Base-by-base conservation (phyloP, 2,113 vertebrate genomes). In the Myotis yumanensis region DNA sequence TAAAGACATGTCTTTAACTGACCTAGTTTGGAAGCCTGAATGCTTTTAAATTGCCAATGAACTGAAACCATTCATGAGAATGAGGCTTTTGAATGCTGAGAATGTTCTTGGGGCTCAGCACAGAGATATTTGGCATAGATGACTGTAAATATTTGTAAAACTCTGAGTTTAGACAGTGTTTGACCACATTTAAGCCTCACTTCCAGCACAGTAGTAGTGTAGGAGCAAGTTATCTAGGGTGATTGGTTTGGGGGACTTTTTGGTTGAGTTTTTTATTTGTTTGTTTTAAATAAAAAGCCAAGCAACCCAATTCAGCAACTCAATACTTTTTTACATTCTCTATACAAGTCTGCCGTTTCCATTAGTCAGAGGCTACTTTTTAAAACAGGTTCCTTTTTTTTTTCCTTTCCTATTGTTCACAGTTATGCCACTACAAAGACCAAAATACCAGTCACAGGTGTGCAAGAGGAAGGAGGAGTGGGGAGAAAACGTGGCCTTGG, bases 61-160 rank as follows among this genome's bases (percentile, higher is more conserved):
- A 96, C 62, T 1, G 1, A 97, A 97, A 88, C 80, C 91, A 97
- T 97, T 97, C 97, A 96, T 95, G 52, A 97, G 95, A 97, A 96
- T 88, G 94, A 28, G 46, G 96, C 88, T 96, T 96, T 96, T 79
- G 96, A 98, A 98, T 59, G 8, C 92, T 90, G 86, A 85, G 95
- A 97, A 59, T 96, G 97, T 98, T 97, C 96, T 96, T 76, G 73
- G 91, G 76, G 90, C 96, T 98, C 97, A 98, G 97, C 92, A 97
- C 95, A 97, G 96, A 98, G 97, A 95, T 98, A 98, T 98, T 98
- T 98, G 98, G 98, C 97, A 96, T 88, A 57, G 94, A 75, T 77
- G 96, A 94, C 83, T 98, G 96, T 97, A 98, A 98, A 98, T 98
- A 98, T 98, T 98, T 98, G 97, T 93, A 95, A 97, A 97, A 90